Evolutionary conservation across 2,888 invertebrate species (phyloP), one percentile per base, ranked within the genome.

Genomic region (Molanna angustata): DNA sequence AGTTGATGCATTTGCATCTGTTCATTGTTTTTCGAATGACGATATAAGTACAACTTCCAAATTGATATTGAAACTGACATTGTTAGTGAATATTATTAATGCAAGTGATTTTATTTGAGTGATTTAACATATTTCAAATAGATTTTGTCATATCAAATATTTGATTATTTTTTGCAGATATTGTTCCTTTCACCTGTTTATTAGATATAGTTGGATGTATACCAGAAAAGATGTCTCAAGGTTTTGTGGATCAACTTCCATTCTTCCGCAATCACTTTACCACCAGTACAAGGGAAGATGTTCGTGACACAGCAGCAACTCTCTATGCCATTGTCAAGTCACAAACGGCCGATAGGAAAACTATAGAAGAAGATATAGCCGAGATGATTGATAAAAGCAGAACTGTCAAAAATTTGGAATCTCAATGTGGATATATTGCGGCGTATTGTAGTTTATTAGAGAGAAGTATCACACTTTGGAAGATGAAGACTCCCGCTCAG

Each of bases 191-290:
- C 46, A 84, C 85, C 49, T 90, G 89, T 61, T 78, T 94, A 64
- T 74, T 91, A 60, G 94, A 94, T 71, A 76, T 92, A 17, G 77
- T 93, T n/a, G 92, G 92, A 33, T 88, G 89, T 54, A 82, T 88
- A 7, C 88, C 92, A 0, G 80, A 84, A 17, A 71, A 81, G 50
- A 78, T 92, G 63, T 80, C 85, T 0, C 65, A 78, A 22, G 78
- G 82, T 57, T 84, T 89, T 65, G 71, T 80, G 2, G 79, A 74
- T 22, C 79, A 88, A 14, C 64, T 85, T 11, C 76, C 80, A 3
- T 88, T 87, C 80, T 66, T 90, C 1, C 73, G 78, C 62, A 80
- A 79, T 53, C 70, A 86, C 1, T 74, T 88, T 46, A 81, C 80
- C 13, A 85, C 84, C 41, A 74, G 72, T 58, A 84, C 85, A 4